phyloP scores from a whole-genome alignment of 2,113 vertebrate species.

The Clarias magur region DNA sequence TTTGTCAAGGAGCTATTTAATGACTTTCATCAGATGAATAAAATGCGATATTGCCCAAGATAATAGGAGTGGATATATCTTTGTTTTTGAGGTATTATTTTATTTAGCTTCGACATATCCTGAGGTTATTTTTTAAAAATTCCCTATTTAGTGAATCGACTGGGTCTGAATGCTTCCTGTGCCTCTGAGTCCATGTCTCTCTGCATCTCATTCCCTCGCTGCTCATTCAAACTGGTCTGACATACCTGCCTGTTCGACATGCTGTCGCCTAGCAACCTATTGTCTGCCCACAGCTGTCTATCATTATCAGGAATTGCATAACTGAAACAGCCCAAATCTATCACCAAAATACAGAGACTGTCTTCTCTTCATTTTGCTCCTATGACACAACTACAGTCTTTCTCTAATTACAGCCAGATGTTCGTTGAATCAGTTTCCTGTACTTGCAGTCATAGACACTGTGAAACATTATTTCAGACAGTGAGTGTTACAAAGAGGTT shows the following conservation, averaged over 20 bases:
- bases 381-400: constrained; percentile 5
- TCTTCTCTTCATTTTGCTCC: constrained; percentile 33
- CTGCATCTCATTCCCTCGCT: constrained; percentile 17
- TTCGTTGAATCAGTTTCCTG: constrained; percentile 11
- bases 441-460: background rate
- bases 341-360: constrained; percentile 31
- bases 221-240: constrained; percentile 39
- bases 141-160: constrained; percentile 7
- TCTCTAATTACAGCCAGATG: constrained; percentile 7
- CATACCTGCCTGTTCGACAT: constrained; percentile 59
- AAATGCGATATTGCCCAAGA: background rate
- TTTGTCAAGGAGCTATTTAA: background rate
- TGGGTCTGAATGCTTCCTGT: constrained; percentile 6
- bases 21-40: background rate
- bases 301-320: constrained; percentile 49
- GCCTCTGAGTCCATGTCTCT: constrained; percentile 22
- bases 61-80: background rate
- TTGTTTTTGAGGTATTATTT: background rate
- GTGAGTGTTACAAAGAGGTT: constrained; percentile 9
- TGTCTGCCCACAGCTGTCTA: constrained; percentile 54
- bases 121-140: constrained; percentile 8
- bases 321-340: constrained; percentile 39
- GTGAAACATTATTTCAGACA: constrained; percentile 7
- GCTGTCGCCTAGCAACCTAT: constrained; percentile 61
- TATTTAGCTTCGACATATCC: background rate